These are phyloP conservation scores for Cerceris rybyensis DNA, from an alignment of 2,888 invertebrate species.

Conservation along the genomic window DNA sequence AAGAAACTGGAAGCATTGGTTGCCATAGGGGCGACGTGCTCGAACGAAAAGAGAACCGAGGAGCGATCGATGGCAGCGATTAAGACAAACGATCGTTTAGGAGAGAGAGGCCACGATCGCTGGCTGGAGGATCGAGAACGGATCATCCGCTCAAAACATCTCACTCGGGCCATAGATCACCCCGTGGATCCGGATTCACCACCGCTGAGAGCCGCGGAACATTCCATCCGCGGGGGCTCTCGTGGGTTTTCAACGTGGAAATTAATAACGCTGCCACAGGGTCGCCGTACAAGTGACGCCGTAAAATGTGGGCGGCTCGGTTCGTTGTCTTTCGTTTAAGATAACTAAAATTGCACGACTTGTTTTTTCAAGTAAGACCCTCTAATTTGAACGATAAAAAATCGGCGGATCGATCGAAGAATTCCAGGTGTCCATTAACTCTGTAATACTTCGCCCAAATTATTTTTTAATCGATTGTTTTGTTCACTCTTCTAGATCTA, in stretches of 20 bases:
- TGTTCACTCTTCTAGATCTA: too few species aligned
- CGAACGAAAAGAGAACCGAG: slow-evolving; percentile 46
- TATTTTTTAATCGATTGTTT: too few species aligned
- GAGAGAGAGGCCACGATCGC: slow-evolving; percentile 67
- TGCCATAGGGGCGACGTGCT: slow-evolving; percentile 68
- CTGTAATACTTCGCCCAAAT: too few species aligned
- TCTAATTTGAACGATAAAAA: slow-evolving; percentile 1
- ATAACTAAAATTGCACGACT: neutral
- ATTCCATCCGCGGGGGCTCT: slow-evolving; percentile 66
- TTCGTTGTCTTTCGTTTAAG: slow-evolving; percentile 22
- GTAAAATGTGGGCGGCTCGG: slow-evolving; percentile 69
- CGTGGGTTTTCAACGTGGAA: slow-evolving; percentile 72
- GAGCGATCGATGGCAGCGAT: slow-evolving; percentile 77
- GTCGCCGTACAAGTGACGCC: slow-evolving; percentile 64
- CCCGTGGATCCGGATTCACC: slow-evolving; percentile 64
- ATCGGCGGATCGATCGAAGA: neutral
- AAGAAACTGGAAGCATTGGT: slow-evolving; percentile 45
- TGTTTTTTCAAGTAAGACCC: neutral
- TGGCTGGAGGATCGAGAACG: slow-evolving; percentile 74
- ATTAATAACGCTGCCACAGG: slow-evolving; percentile 72
- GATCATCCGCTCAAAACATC: slow-evolving; percentile 80
- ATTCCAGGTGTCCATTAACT: too few species aligned
- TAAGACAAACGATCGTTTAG: slow-evolving; percentile 80
- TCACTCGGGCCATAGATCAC: slow-evolving; percentile 80
- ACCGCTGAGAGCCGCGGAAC: slow-evolving; percentile 67